Conservation (phyloP, 2,797 vertebrate species). For the Ptychobarbus kaznakovi region DNA sequence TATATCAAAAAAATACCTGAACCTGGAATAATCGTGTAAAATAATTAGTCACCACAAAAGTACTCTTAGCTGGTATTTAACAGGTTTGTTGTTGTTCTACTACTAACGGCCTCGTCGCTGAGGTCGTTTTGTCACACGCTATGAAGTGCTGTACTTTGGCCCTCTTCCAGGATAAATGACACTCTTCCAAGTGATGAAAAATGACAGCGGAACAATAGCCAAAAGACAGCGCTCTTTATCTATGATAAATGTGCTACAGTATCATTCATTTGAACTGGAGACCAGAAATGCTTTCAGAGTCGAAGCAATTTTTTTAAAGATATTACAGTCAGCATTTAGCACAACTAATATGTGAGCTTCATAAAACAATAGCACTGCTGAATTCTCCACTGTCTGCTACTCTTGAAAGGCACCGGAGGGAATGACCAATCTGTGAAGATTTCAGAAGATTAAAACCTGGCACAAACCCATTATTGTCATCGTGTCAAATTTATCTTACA, state of each 20-base stretch:
- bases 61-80: slow-evolving; percentile 1
- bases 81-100: slow-evolving; percentile 14
- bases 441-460: slow-evolving; percentile 44
- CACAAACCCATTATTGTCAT: slow-evolving; percentile 31
- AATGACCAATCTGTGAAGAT: slow-evolving; percentile 28
- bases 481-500: slow-evolving; percentile 36
- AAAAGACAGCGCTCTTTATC: background rate
- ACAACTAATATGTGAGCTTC: background rate
- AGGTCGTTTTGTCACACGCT: background rate
- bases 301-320: background rate
- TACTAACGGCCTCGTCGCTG: slow-evolving; percentile 4
- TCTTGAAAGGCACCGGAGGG: slow-evolving; percentile 33
- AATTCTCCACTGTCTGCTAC: slow-evolving; percentile 57
- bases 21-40: background rate
- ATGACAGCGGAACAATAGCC: slow-evolving; percentile 36
- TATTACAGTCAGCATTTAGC: background rate
- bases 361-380: slow-evolving; percentile 13
- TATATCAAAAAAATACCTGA: background rate
- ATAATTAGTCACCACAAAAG: slow-evolving; percentile 23
- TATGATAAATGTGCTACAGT: background rate
- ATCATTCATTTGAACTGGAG: slow-evolving; percentile 1
- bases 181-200: slow-evolving; percentile 28
- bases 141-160: slow-evolving; percentile 15
- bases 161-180: slow-evolving; percentile 18
- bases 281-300: background rate